phyloP scores from a whole-genome alignment of 2,797 vertebrate genomes.

The Denticeps clupeoides region DNA sequence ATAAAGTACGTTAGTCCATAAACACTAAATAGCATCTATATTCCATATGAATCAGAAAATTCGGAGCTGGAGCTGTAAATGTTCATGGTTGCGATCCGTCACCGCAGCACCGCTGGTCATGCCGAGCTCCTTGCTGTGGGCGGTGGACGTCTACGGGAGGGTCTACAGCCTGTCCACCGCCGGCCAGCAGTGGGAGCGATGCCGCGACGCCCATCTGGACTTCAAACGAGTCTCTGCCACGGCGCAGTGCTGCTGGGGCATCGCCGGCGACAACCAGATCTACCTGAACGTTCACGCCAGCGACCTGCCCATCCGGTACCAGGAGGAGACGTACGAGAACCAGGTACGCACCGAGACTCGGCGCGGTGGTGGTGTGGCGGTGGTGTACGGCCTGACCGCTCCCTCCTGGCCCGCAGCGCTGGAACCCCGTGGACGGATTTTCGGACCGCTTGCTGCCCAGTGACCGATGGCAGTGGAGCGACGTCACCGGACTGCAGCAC shows the following conservation, averaged over 20 bases:
- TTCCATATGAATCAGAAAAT: no score
- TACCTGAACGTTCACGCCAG: conserved; percentile 77
- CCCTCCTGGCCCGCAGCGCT: conserved; percentile 63
- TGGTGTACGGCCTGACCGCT: background rate
- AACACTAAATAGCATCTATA: no score
- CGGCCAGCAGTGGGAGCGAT: conserved; percentile 75
- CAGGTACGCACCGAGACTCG: conserved; percentile 78
- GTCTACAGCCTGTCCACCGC: conserved; percentile 79
- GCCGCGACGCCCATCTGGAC: conserved; percentile 72
- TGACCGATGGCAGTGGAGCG: conserved; percentile 96
- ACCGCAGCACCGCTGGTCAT: conserved; percentile 46
- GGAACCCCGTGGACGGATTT: conserved; percentile 95
- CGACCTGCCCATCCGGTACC: conserved; percentile 75
- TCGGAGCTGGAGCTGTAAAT: no score
- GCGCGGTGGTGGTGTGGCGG: background rate
- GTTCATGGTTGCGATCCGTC: no score
- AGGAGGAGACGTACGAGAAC: conserved; percentile 93
- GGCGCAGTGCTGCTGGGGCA: conserved; percentile 83
- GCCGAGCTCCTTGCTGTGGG: conserved; percentile 79
- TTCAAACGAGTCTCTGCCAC: conserved; percentile 79
- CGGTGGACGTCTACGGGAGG: conserved; percentile 84
- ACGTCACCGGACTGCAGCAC: conserved; percentile 77
- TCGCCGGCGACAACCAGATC: conserved; percentile 84
- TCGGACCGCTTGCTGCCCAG: conserved; percentile 89
- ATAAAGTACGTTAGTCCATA: no score